Conservation (phyloP, 1,140 invertebrate genomes). For the Drosophila pallidifrons region DNA sequence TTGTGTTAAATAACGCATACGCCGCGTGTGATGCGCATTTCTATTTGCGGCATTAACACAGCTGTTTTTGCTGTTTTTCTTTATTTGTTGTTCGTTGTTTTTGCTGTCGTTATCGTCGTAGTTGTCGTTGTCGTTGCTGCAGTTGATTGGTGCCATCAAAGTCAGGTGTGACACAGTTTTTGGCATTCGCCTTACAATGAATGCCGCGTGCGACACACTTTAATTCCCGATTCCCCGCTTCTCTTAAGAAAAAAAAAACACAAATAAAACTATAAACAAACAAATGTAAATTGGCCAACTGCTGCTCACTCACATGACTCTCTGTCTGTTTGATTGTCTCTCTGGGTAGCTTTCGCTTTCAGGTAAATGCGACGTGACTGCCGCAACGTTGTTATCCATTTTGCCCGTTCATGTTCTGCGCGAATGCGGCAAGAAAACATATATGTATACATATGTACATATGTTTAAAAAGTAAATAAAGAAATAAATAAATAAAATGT, state of each 20-base stretch:
- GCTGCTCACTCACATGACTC: conserved; percentile 28
- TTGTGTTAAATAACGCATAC: conserved; percentile 79
- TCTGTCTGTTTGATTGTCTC: conserved; percentile 30
- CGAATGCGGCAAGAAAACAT: conserved; percentile 38
- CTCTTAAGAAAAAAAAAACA: background rate
- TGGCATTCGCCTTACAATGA: conserved; percentile 59
- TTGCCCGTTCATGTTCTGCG: conserved; percentile 56
- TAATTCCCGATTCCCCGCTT: conserved; percentile 43
- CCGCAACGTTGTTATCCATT: conserved; percentile 47
- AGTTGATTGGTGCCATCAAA: conserved; percentile 65
- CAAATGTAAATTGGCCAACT: conserved; percentile 65
- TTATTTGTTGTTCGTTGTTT: conserved; percentile 21
- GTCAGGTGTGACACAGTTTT: conserved; percentile 71
- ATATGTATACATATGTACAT: conserved; percentile 10
- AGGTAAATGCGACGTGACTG: conserved; percentile 59
- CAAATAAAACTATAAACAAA: conserved; percentile 57
- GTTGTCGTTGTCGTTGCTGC: conserved; percentile 29
- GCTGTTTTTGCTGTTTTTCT: conserved; percentile 17
- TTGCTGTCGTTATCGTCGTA: conserved; percentile 14
- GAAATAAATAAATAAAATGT: conserved; percentile 36
- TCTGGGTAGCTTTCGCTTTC: conserved; percentile 63
- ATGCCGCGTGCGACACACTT: conserved; percentile 58
- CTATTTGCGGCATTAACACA: conserved; percentile 57
- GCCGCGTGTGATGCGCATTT: conserved; percentile 69
- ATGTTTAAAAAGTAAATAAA: conserved; percentile 4